These are phyloP conservation scores for Dasyornis broadbenti DNA, from an alignment of 2,113 vertebrate genomes.

Conservation along the genomic window DNA sequence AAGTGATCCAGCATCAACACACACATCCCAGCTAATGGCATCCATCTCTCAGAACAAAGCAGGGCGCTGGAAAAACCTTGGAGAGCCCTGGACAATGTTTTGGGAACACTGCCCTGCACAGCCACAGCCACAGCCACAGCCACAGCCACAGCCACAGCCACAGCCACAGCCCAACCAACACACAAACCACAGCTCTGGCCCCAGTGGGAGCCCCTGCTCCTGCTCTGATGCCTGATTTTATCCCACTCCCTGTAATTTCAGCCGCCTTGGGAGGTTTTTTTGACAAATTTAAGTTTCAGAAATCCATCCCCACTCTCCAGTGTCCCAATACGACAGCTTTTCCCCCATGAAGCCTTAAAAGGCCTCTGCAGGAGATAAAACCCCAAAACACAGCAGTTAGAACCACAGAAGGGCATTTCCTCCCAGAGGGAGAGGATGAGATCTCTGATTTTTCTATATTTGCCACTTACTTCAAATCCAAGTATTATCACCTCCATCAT, in stretches of 20 bases:
- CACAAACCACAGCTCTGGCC: neutral
- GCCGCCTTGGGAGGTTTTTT: neutral
- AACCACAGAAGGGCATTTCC: neutral
- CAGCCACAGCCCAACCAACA: neutral
- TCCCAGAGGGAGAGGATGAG: neutral
- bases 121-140: neutral
- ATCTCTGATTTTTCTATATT: neutral
- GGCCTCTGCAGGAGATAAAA: neutral
- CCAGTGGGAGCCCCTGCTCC: neutral
- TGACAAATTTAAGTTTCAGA: neutral
- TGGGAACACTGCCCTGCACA: neutral
- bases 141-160: neutral
- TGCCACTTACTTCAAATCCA: neutral
- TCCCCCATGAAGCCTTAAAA: neutral
- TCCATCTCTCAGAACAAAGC: neutral
- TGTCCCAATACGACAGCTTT: accelerated
- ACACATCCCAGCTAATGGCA: neutral
- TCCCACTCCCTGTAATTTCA: neutral
- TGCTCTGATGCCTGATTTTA: neutral
- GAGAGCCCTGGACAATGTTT: neutral
- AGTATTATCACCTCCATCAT: neutral
- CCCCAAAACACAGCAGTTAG: neutral
- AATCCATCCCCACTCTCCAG: neutral
- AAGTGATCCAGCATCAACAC: neutral
- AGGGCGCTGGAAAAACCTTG: neutral